phyloP scores from a whole-genome alignment of 2,113 vertebrate species.

The Seriola rivoliana region DNA sequence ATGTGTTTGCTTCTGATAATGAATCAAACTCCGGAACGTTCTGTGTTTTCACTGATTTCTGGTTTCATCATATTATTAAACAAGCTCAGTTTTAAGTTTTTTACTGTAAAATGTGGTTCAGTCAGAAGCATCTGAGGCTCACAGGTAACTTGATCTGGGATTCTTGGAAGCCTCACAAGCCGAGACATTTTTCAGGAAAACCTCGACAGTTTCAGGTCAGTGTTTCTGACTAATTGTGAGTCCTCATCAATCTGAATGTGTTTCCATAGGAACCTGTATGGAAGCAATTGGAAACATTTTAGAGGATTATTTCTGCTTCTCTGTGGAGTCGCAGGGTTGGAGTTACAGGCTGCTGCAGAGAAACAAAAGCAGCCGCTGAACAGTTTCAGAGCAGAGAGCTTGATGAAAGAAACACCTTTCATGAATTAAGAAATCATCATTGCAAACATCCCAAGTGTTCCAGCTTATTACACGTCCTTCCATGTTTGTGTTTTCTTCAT shows the following conservation, averaged over 20 bases:
- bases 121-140: neutral
- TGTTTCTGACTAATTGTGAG: neutral
- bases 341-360: neutral
- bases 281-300: slow-evolving; percentile 15
- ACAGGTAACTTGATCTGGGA: neutral
- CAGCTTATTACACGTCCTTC: slow-evolving; percentile 45
- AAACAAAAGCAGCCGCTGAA: slow-evolving; percentile 7
- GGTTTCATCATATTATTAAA: neutral
- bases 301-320: neutral
- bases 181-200: neutral
- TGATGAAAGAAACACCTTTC: slow-evolving; percentile 63
- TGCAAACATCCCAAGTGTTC: slow-evolving; percentile 44
- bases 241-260: neutral
- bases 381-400: slow-evolving; percentile 7
- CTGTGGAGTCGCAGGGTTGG: neutral
- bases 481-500: slow-evolving; percentile 47
- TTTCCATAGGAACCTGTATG: slow-evolving; percentile 1
- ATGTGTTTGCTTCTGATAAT: neutral
- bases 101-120: neutral
- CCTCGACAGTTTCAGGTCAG: neutral
- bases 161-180: neutral
- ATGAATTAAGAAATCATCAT: slow-evolving; percentile 51
- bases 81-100: neutral
- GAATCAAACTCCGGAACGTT: neutral
- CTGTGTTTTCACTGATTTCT: neutral